phyloP scores from a whole-genome alignment of 2,888 invertebrate species.

The Omphaloscelis lunosa region DNA sequence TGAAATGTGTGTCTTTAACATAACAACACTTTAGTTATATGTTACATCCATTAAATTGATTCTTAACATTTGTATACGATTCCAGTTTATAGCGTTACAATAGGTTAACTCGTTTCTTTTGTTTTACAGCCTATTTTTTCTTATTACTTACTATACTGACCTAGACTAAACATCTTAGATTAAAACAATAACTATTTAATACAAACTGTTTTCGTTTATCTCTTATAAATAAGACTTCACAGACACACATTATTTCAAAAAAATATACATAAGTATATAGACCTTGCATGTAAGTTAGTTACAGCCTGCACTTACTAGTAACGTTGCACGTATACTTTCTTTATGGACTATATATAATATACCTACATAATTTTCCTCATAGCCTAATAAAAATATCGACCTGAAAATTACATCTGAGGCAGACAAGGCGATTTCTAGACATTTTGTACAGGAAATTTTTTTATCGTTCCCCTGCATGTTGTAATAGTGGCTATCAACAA shows the following conservation, averaged over 20 bases:
- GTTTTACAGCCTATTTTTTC: constrained; percentile 8
- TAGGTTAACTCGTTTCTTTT: not conserved
- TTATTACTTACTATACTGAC: not conserved
- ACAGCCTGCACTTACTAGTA: no score
- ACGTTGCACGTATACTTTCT: no score
- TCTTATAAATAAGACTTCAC: not conserved
- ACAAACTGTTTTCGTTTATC: not conserved
- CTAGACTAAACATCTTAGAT: not conserved
- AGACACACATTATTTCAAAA: not conserved
- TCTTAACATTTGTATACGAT: constrained; percentile 15
- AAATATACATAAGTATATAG: not conserved
- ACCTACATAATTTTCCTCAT: not conserved
- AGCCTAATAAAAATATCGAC: not conserved
- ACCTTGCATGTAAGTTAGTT: not conserved
- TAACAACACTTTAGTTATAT: not conserved
- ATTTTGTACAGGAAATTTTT: constrained; percentile 1
- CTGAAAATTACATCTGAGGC: not conserved
- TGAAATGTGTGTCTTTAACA: not conserved
- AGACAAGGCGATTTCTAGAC: not conserved
- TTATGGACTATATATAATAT: not conserved
- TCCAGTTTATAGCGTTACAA: not conserved
- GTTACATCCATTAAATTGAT: constrained; percentile 4
- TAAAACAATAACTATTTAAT: not conserved
- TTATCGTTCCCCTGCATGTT: not conserved
- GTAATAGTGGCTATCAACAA: constrained; percentile 18